Evolutionary conservation across 2,113 vertebrate species (phyloP).

Genomic region (Hydropotes inermis): DNA sequence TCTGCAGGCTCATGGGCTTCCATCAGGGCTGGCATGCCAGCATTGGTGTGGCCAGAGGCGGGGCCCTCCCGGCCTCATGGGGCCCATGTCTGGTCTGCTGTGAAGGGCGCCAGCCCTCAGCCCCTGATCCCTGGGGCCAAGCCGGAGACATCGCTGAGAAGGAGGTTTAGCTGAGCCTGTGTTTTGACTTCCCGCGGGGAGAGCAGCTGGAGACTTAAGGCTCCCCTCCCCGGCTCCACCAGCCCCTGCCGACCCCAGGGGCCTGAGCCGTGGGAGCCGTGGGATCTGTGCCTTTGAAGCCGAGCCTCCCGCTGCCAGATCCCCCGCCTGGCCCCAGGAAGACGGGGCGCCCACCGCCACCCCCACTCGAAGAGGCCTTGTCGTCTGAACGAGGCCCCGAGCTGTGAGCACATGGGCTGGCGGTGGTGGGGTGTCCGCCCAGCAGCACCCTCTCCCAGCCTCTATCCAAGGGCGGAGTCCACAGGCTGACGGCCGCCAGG

Average conservation of each 20-base stretch:
- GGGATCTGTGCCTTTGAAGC: slow-evolving; percentile 23
- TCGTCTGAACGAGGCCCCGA: slow-evolving; percentile 14
- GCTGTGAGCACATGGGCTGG: not conserved
- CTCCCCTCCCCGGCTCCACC: not conserved
- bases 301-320: not conserved
- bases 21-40: not conserved
- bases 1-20: not conserved
- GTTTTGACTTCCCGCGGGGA: slow-evolving; percentile 66
- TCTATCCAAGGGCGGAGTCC: not conserved
- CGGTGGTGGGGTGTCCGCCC: not conserved
- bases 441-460: not conserved
- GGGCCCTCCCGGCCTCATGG: not conserved
- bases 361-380: not conserved
- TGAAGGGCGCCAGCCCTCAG: not conserved
- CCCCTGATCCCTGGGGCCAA: not conserved
- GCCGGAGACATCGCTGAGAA: slow-evolving; percentile 38
- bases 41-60: not conserved
- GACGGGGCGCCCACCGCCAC: not conserved
- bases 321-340: not conserved
- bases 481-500: too few relatives aligned
- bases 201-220: slow-evolving; percentile 59
- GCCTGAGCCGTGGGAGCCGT: not conserved
- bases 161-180: slow-evolving; percentile 48
- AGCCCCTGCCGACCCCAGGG: slow-evolving; percentile 12
- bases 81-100: not conserved